Conservation (phyloP, 2,113 vertebrate genomes). For the Sylvicapra grimmia region DNA sequence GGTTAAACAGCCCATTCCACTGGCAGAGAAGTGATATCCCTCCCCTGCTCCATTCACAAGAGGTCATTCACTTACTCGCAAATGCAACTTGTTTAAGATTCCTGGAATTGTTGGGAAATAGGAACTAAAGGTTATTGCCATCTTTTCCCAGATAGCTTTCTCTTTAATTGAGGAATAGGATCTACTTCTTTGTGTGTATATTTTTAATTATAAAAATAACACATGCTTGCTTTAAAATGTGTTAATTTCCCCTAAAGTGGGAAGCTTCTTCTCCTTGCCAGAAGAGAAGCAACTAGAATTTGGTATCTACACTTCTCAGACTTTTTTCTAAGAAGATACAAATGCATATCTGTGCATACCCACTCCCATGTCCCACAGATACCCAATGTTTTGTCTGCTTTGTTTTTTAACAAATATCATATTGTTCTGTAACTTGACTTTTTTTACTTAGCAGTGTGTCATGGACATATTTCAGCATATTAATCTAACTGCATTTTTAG, state of each 20-base stretch:
- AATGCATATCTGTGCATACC: neutral
- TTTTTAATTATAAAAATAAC: neutral
- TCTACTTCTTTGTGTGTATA: neutral
- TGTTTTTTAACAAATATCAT: constrained; percentile 12
- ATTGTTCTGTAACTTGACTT: neutral
- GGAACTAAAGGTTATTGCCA: constrained; percentile 19
- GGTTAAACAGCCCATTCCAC: neutral
- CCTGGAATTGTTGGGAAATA: constrained; percentile 35
- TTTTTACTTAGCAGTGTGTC: neutral
- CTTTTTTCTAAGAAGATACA: neutral
- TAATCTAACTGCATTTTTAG: neutral
- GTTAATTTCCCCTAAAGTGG: neutral
- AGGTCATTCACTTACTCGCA: neutral
- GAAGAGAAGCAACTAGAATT: neutral
- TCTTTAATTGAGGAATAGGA: neutral
- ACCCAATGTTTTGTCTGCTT: neutral
- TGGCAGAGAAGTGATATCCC: neutral
- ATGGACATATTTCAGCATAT: neutral
- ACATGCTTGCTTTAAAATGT: neutral
- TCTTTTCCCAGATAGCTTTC: constrained; percentile 25
- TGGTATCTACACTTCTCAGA: neutral
- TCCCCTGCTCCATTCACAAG: neutral
- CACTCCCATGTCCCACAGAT: neutral
- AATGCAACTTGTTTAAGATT: constrained; percentile 15
- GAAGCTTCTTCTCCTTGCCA: neutral